Evolutionary conservation across 2,888 invertebrate genomes (phyloP).

Genomic region (Andricus quercusramuli): DNA sequence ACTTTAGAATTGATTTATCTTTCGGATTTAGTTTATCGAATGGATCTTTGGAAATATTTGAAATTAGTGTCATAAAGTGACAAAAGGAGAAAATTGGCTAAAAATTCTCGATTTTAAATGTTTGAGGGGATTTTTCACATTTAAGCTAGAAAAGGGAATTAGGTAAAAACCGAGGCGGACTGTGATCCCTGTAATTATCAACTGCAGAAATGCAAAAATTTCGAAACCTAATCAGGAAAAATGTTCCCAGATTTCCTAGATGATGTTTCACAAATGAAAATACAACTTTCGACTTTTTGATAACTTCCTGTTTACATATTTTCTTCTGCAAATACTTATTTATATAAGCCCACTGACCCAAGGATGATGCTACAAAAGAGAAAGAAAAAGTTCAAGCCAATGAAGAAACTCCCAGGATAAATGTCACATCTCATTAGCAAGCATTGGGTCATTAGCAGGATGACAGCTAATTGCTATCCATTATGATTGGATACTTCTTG

Average conservation of each 20-base stretch:
- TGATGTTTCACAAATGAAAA: slow-evolving; percentile 8
- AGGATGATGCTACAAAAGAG: not conserved
- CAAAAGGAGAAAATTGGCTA: no score
- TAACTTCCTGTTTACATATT: slow-evolving; percentile 34
- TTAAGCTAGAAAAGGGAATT: no score
- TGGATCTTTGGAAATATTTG: no score
- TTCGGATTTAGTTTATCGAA: no score
- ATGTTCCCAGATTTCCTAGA: slow-evolving; percentile 13
- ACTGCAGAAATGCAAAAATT: not conserved
- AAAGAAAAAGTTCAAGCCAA: slow-evolving; percentile 36
- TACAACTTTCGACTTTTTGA: slow-evolving; percentile 8
- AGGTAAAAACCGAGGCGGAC: no score
- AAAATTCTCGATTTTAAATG: no score
- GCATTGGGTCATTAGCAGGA: slow-evolving; percentile 47
- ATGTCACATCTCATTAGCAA: slow-evolving; percentile 52
- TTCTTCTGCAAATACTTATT: not conserved
- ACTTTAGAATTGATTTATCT: no score
- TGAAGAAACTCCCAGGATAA: slow-evolving; percentile 50
- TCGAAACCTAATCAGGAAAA: not conserved
- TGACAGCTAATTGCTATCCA: slow-evolving; percentile 50
- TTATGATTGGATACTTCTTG: slow-evolving; percentile 41
- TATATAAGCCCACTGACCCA: slow-evolving; percentile 14
- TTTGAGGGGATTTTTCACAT: no score
- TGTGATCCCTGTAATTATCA: not conserved
- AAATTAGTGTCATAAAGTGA: no score